Evolutionary conservation across 2,888 invertebrate genomes (phyloP).

Genomic region (Venusia cambrica): DNA sequence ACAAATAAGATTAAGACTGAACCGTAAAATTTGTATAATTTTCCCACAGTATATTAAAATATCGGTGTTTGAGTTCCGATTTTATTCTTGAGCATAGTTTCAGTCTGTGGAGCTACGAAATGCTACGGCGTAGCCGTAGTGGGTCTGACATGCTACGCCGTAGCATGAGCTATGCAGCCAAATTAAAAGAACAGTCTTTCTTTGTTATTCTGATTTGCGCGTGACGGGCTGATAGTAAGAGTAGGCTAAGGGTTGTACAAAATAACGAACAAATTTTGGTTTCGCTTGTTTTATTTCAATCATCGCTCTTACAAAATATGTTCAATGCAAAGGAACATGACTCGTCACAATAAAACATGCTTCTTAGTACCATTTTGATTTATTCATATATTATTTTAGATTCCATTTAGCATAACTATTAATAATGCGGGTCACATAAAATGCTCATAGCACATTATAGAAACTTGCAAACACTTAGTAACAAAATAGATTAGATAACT

Average conservation of each 20-base stretch:
- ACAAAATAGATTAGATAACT: constrained; percentile 80
- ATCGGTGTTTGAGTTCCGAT: no score
- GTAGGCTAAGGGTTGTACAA: constrained; percentile 38
- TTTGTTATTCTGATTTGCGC: no score
- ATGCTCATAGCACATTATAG: constrained; percentile 81
- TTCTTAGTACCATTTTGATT: constrained; percentile 81
- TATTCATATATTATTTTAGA: constrained; percentile 79
- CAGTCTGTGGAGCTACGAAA: no score
- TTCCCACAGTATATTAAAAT: no score
- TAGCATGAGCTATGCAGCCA: no score
- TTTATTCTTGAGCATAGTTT: no score
- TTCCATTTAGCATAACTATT: constrained; percentile 81
- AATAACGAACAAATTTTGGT: constrained; percentile 68
- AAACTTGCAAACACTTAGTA: constrained; percentile 81
- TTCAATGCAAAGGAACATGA: constrained; percentile 82
- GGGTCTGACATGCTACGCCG: no score
- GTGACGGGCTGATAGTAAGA: no score
- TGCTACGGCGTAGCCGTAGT: no score
- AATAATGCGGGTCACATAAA: constrained; percentile 80
- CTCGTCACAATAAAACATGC: constrained; percentile 81
- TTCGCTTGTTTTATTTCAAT: constrained; percentile 82
- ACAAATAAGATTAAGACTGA: no score
- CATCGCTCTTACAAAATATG: constrained; percentile 82
- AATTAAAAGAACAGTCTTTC: no score
- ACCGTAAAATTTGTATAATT: no score